Evolutionary conservation across 2,797 vertebrate species (phyloP), one percentile per base, ranked within the genome.

Genomic region (Periparus ater): DNA sequence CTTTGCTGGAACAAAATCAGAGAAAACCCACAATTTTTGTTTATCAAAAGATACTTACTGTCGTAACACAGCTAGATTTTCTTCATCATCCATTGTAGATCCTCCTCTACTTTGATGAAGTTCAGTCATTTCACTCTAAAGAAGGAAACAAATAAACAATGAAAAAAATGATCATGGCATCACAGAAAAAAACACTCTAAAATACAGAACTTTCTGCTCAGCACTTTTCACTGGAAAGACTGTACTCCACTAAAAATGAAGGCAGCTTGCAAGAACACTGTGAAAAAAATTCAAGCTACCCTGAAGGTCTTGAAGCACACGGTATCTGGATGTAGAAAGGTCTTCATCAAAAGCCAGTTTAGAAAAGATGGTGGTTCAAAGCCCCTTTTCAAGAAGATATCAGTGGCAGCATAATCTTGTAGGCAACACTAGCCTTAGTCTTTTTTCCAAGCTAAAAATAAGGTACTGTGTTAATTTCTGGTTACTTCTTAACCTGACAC

Each of bases 61-160:
- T 94, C 99, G 98, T 95, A 99, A 97, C 74, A 99, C 97, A 32
- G 99, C 98, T 95, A 99, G 98, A 97, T 99, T 99, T 97, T 99
- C 99, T 96, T 99, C 99, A 97, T 99, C 98, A 48, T 99, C 99
- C 47, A 99, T 99, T 11, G 98, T 82, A 57, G 98, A 98, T 30
- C 98, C 95, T 77, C 98, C 98, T 88, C 98, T 98, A 96, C 97
- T 98, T 77, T 97, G 96, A 84, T 97, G 98, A 30, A 97, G 97
- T 91, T 98, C 97, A 54, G 97, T 98, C 57, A 93, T 91, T 23
- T 99, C 98, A 76, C 88, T 98, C 99, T 99, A 95, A 34, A 79
- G 81, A 58, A 30, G 26, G 23, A 91, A n/a, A 57, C 9, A 85
- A 87, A 73, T 16, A 68, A 75, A 40, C 42, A 84, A 20, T 4